Conservation (phyloP, 2,888 invertebrate genomes). For the Rhodophaea formosa region DNA sequence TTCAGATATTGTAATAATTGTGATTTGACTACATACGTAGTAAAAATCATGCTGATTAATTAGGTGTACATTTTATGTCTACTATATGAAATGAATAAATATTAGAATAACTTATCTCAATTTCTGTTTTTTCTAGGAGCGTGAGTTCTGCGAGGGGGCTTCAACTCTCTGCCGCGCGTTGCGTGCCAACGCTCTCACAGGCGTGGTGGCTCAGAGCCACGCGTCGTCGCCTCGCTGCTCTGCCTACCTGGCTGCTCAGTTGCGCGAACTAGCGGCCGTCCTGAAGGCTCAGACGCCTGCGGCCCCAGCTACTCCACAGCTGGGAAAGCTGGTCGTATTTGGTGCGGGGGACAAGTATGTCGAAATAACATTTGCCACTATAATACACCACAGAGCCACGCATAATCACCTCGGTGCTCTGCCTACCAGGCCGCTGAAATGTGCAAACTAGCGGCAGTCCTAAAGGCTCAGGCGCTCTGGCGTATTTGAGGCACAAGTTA, state of each 20-base stretch:
- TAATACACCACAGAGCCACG: background rate
- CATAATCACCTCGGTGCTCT: background rate
- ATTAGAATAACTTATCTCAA: no score
- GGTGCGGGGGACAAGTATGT: constrained; percentile 75
- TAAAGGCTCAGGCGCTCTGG: no score
- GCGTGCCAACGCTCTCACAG: constrained; percentile 83
- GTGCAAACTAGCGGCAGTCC: no score
- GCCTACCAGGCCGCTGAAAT: background rate
- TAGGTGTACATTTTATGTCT: no score
- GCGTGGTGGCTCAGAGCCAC: constrained; percentile 89
- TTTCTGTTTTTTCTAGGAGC: constrained; percentile 78
- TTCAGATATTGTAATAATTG: no score
- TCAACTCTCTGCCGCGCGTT: constrained; percentile 87
- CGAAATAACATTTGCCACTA: background rate
- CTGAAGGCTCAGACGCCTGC: constrained; percentile 57
- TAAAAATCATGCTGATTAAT: no score
- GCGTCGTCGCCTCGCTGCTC: constrained; percentile 89
- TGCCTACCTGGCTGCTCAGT: constrained; percentile 86
- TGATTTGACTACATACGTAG: no score
- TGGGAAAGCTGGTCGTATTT: constrained; percentile 71
- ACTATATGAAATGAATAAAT: no score
- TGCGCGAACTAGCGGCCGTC: constrained; percentile 64
- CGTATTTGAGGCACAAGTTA: no score
- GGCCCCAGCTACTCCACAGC: constrained; percentile 61
- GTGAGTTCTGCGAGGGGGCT: constrained; percentile 90